Base-by-base conservation (phyloP, 2,113 vertebrate genomes). In the Protobothrops mucrosquamatus region DNA sequence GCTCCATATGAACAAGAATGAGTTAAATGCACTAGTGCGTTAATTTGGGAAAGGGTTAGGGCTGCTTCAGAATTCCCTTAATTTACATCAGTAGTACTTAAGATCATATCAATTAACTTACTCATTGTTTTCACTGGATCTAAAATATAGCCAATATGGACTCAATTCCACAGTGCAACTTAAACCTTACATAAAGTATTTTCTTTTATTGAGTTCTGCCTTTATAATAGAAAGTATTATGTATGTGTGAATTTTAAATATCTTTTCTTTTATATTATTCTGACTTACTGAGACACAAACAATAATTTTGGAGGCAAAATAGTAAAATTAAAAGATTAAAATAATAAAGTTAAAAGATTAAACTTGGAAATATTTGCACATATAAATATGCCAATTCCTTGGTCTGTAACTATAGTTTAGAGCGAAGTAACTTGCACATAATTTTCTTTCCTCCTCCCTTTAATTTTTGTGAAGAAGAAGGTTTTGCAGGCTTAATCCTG, bases 171-270 rank as follows among this genome's bases (percentile, higher is more conserved):
- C 20, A 57, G 4, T 34, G 12, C 23, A 92, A 39, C 11, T 54
- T 61, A 18, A 43, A 91, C 54, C 34, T 81, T 81, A 39, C 6
- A 81, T 20, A 81, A 91, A 6, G 1, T 69, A 54, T 52, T 43
- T 26, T 10, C 81, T 23, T 86, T 24, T 87, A 89, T 20, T 39
- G 18, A 10, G 10, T 89, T n/a, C 3, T 91, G 39, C 18, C 18
- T 2, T 2, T 0, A 0, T 59, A 9, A 81, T 20, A 81, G 34
- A 34, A 39, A 39, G 2, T 39, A 88, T 81, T 81, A 23, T 46
- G 0, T 9, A 56, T 46, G 4, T 34, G 4, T 18, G 14, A 2
- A 18, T 94, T 24, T 54, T 88, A 88, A 91, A 12, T 48, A 11
- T 55, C 55, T 51, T 14, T 55, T 20, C 7, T 18, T 88, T 94